Evolutionary conservation across 2,797 vertebrate genomes (phyloP).

Genomic region (Sitta carolinensis): DNA sequence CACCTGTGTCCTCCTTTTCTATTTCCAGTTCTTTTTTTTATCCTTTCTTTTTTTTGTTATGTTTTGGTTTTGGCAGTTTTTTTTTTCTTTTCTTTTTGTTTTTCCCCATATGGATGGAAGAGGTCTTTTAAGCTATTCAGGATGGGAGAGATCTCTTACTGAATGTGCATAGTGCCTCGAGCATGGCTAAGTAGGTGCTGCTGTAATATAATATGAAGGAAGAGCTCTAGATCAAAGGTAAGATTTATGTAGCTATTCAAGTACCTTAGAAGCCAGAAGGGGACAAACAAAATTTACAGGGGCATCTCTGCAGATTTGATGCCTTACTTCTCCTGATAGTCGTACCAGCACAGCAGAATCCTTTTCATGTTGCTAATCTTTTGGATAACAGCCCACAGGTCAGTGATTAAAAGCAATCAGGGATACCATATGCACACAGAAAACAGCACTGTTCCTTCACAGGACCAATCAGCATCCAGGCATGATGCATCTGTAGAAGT

Average conservation of each 20-base stretch:
- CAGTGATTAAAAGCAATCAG: neutral
- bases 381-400: neutral
- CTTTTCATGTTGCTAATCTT: neutral
- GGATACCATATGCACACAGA: neutral
- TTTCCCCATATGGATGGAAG: neutral
- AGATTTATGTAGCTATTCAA: conserved; percentile 6
- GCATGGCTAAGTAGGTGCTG: neutral
- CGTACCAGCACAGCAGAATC: neutral
- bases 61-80: neutral
- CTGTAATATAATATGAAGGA: neutral
- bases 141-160: neutral
- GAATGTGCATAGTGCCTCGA: neutral
- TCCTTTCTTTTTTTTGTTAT: neutral
- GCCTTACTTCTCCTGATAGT: neutral
- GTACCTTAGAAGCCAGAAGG: neutral
- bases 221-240: conserved; percentile 20
- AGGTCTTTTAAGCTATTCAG: neutral
- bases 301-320: neutral
- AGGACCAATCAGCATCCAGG: neutral
- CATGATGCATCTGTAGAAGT: neutral
- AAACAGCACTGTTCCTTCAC: neutral
- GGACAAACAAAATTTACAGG: conserved; percentile 32
- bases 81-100: too few relatives aligned
- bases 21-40: neutral
- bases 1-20: neutral